Conservation (phyloP, 2,797 vertebrate genomes). For the Bryconaethiops microstoma region DNA sequence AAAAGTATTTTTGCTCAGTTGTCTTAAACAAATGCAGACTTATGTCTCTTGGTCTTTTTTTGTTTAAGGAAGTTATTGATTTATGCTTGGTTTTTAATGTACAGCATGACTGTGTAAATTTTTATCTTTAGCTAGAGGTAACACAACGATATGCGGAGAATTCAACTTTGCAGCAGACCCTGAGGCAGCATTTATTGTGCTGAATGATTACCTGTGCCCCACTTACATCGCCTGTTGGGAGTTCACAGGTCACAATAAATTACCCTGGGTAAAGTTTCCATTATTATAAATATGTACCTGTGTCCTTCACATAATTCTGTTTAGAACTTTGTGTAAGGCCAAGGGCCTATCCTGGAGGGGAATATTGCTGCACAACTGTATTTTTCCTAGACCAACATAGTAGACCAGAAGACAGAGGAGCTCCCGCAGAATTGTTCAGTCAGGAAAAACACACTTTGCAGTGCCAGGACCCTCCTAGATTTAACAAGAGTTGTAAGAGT, state of each 20-base stretch:
- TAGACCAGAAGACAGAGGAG: not conserved
- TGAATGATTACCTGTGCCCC: slow-evolving; percentile 78
- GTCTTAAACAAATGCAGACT: too few relatives aligned
- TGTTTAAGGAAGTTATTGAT: not conserved
- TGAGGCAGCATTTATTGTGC: slow-evolving; percentile 81
- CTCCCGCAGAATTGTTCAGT: not conserved
- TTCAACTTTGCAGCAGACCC: slow-evolving; percentile 83
- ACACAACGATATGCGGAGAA: slow-evolving; percentile 76
- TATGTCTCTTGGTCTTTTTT: too few relatives aligned
- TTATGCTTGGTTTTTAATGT: not conserved
- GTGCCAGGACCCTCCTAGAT: not conserved
- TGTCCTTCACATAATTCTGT: not conserved
- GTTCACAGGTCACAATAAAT: slow-evolving; percentile 76
- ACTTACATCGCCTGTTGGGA: slow-evolving; percentile 81
- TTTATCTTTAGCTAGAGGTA: slow-evolving; percentile 74
- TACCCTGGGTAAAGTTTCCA: slow-evolving; percentile 73
- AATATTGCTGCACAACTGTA: not conserved
- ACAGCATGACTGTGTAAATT: not conserved
- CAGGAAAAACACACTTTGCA: not conserved
- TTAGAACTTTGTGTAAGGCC: not conserved
- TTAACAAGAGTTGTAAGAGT: not conserved
- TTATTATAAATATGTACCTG: not conserved
- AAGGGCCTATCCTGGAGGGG: too few relatives aligned
- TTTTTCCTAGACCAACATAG: not conserved
- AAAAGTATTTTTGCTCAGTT: not conserved